Evolutionary conservation across 2,888 invertebrate species (phyloP), one percentile per base, ranked within the genome.

Genomic region (Saturnia pavonia): DNA sequence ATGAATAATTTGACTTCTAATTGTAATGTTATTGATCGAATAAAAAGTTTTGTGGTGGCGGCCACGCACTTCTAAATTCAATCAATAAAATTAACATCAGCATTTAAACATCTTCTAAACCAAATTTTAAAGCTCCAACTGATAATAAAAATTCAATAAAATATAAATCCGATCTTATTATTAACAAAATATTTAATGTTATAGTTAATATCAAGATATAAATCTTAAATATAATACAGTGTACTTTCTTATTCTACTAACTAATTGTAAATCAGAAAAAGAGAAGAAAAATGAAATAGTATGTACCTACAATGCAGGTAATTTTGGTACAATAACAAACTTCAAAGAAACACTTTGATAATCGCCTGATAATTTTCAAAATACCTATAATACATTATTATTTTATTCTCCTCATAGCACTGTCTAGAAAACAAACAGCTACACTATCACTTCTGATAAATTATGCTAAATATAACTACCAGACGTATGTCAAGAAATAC

Each of bases 21-120:
- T n/a, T 27, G 25, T 60, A 79, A 77, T 81, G 83, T 81, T 82
- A 83, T 73, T 73, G 80, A 82, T 75, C 72, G 72, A 78, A 77
- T 82, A 72, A 85, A 86, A 85, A 83, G 85, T 81, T 84, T 89
- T 86, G 88, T 90, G 88, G 85, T 94, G 92, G 93, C 93, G 92
- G 93, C 88, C 91, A 91, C 91, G 84, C 84, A 87, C 84, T 82
- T 80, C 79, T 74, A 75, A 73, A 73, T 81, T 76, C 75, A 75
- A 75, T 80, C 75, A 80, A 80, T 91, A 89, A 86, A 81, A 84
- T 82, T 87, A 78, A 60, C 12, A 60, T 14, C 14, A 25, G 2
- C 54, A 60, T 27, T 60, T 25, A 60, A 27, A 12, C 27, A 60
- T 11, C 57, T 60, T 14, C 4, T 12, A 27, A 27, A 60, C 6